Conservation (phyloP, 2,113 vertebrate genomes). For the Alethe diademata region DNA sequence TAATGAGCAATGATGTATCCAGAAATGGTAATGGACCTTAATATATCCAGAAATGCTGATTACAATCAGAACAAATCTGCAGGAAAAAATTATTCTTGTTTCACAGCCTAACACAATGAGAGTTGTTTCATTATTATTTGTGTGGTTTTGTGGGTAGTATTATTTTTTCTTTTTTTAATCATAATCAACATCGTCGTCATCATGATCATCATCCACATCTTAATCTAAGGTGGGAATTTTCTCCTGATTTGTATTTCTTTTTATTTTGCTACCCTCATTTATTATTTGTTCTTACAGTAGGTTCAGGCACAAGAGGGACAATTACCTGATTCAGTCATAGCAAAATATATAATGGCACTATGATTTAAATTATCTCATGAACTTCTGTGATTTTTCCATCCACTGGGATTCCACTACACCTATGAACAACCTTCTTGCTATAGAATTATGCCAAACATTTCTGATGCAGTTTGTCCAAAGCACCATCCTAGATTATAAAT, state of each 20-base stretch:
- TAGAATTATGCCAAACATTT: not conserved
- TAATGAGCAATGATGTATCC: not conserved
- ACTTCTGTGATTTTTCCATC: not conserved
- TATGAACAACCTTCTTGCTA: not conserved
- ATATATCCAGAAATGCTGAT: not conserved
- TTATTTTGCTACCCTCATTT: not conserved
- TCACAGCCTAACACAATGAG: not conserved
- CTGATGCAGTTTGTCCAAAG: not conserved
- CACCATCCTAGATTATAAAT: not conserved
- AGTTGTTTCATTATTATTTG: not conserved
- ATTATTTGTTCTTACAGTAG: not conserved
- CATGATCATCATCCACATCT: not conserved
- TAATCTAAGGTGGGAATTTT: not conserved
- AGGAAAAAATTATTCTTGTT: not conserved
- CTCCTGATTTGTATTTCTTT: not conserved
- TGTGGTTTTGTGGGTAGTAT: not conserved
- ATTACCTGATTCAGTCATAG: not conserved
- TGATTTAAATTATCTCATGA: not conserved
- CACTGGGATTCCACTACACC: not conserved
- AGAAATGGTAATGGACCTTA: not conserved
- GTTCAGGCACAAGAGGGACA: not conserved
- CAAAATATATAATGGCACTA: not conserved
- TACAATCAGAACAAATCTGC: not conserved
- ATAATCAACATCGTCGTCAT: fast-evolving
- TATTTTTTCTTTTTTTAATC: not conserved